Evolutionary conservation across 92 coral and sea anemone genomes (phyloP).

Genomic region (Siderastrea radians): DNA sequence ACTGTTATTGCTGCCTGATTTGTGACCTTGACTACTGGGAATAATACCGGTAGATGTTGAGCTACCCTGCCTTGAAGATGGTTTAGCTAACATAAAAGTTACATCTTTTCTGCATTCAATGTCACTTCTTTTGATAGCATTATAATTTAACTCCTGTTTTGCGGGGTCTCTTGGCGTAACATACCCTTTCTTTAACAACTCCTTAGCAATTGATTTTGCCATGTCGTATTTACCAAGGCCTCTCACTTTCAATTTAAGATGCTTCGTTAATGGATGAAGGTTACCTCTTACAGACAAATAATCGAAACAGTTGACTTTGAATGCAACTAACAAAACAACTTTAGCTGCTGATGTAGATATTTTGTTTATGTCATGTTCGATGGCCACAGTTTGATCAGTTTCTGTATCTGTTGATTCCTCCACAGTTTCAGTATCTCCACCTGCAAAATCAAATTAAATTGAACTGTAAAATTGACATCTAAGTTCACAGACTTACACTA

Average conservation of each 20-base stretch:
- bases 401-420: slow-evolving; percentile 34
- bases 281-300: slow-evolving; percentile 45
- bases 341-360: slow-evolving; percentile 25
- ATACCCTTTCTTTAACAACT: slow-evolving; percentile 27
- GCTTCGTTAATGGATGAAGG: slow-evolving; percentile 35
- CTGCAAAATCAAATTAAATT: background rate
- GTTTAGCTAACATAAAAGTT: slow-evolving; percentile 23
- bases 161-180: slow-evolving; percentile 27
- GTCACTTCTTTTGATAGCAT: slow-evolving; percentile 27
- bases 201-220: slow-evolving; percentile 40
- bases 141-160: slow-evolving; percentile 32
- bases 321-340: slow-evolving; percentile 52
- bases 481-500: too few relatives aligned
- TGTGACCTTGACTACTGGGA: too few relatives aligned
- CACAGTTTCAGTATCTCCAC: slow-evolving; percentile 44
- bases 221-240: slow-evolving; percentile 56
- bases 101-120: slow-evolving; percentile 29
- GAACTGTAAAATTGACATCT: background rate
- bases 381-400: slow-evolving; percentile 12
- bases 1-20: too few relatives aligned
- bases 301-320: slow-evolving; percentile 39
- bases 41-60: slow-evolving; percentile 14
- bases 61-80: too few relatives aligned
- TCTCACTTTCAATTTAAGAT: slow-evolving; percentile 45
- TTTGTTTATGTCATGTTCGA: slow-evolving; percentile 49